Conservation (phyloP, 2,888 invertebrate genomes). For the Lepidocyrtinus sp. region DNA sequence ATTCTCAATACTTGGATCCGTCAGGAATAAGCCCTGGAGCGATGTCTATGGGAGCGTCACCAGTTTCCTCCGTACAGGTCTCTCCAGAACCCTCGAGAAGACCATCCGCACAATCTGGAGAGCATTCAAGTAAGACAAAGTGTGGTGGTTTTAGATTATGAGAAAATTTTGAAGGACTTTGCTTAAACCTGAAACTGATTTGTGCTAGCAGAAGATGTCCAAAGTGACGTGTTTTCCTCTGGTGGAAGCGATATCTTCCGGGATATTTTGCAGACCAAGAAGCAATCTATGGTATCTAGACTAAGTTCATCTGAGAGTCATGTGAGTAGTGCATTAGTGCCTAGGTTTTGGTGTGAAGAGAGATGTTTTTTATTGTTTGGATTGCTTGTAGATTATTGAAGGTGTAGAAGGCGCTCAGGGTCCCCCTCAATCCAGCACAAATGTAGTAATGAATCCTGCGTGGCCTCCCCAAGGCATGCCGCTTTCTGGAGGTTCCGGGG, state of each 20-base stretch:
- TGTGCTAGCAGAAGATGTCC: conserved; percentile 32
- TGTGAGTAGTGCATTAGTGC: conserved; percentile 77
- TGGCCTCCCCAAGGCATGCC: conserved; percentile 82
- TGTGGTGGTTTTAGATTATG: background rate
- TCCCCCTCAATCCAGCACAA: conserved; percentile 73
- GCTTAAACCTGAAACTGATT: background rate
- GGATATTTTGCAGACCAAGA: conserved; percentile 93
- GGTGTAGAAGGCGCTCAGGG: conserved; percentile 52
- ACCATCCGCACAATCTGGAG: conserved; percentile 68
- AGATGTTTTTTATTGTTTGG: too few species aligned
- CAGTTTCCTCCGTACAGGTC: conserved; percentile 68
- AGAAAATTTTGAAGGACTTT: too few species aligned
- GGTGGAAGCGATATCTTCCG: conserved; percentile 87
- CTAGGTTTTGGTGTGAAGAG: conserved; percentile 69
- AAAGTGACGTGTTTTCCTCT: conserved; percentile 37
- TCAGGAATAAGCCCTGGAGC: conserved; percentile 67
- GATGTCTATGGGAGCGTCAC: conserved; percentile 68
- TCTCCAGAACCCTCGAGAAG: conserved; percentile 69
- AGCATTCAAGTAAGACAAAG: conserved; percentile 57
- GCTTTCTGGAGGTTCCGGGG: conserved; percentile 74
- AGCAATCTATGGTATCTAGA: conserved; percentile 88
- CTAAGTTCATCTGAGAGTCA: conserved; percentile 92
- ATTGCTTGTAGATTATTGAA: conserved; percentile 59
- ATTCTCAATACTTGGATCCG: conserved; percentile 69
- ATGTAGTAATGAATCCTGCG: conserved; percentile 86